Percentiles rank a stretch among this genome's conserved stretches.
These are phyloP conservation scores for Thamnophis sirtalis DNA, from an alignment of 2,113 vertebrate genomes.

Conservation along the genomic window DNA sequence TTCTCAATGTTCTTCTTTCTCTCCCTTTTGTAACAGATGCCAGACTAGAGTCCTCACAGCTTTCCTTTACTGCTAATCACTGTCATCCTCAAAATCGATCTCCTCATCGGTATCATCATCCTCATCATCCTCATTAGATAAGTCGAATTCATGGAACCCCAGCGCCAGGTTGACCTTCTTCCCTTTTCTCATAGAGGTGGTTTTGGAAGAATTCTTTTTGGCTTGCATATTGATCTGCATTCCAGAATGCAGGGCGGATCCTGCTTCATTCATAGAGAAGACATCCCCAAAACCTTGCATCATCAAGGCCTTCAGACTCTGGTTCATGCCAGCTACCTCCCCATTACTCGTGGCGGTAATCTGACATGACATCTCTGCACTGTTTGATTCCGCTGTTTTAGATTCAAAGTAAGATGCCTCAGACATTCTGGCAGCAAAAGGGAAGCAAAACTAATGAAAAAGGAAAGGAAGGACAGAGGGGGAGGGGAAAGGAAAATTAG, in stretches of 20 bases:
- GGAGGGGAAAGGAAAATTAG: slow-evolving; percentile 71
- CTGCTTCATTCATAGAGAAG: slow-evolving; percentile 84
- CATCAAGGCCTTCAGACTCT: slow-evolving; percentile 83
- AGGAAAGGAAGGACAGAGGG: slow-evolving; percentile 72
- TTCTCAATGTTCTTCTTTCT: slow-evolving; percentile 49
- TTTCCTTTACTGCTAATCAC: slow-evolving; percentile 65
- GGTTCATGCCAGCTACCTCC: slow-evolving; percentile 81
- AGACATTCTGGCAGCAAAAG: slow-evolving; percentile 88
- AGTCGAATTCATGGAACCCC: slow-evolving; percentile 83
- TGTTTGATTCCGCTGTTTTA: slow-evolving; percentile 90
- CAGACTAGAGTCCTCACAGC: slow-evolving; percentile 38
- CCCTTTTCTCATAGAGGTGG: slow-evolving; percentile 85
- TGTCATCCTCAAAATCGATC: slow-evolving; percentile 71
- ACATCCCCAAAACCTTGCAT: slow-evolving; percentile 88
- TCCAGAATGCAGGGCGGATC: slow-evolving; percentile 83
- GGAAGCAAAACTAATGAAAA: slow-evolving; percentile 84
- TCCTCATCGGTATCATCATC: slow-evolving; percentile 67
- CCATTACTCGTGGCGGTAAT: slow-evolving; percentile 86
- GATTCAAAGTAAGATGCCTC: slow-evolving; percentile 91
- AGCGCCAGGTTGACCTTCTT: slow-evolving; percentile 90
- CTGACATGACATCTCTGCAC: slow-evolving; percentile 90
- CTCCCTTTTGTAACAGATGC: neutral
- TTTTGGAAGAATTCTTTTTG: slow-evolving; percentile 90
- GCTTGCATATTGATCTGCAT: slow-evolving; percentile 92
- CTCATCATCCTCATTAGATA: slow-evolving; percentile 81